phyloP scores from a whole-genome alignment of 2,888 invertebrate species.

The Volucella inflata region DNA sequence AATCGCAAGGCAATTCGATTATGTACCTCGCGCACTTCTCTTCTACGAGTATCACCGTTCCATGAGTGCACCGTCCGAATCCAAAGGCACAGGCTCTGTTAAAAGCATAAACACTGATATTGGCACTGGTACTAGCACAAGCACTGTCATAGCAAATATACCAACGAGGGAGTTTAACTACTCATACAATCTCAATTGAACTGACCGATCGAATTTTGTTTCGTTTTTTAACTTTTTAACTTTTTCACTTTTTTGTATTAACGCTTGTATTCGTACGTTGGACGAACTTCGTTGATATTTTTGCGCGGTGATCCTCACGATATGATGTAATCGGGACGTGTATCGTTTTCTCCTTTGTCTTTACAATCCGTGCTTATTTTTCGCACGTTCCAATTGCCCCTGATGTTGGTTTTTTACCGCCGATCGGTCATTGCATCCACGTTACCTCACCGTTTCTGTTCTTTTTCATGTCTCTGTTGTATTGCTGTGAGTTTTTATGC shows the following conservation, averaged over 20 bases:
- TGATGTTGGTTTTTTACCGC: conserved; percentile 40
- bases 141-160: neutral
- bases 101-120: too few species aligned
- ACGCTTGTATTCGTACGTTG: conserved; percentile 26
- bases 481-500: neutral
- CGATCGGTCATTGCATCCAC: conserved; percentile 68
- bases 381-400: conserved; percentile 56
- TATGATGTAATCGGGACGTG: conserved; percentile 74
- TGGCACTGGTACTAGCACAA: neutral
- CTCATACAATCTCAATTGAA: conserved; percentile 21
- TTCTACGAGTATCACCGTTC: neutral
- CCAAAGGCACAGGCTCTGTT: conserved; percentile 36
- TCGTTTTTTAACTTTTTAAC: conserved; percentile 39
- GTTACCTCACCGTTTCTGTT: conserved; percentile 63
- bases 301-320: conserved; percentile 53
- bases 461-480: conserved; percentile 10
- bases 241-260: too few species aligned
- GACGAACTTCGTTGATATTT: conserved; percentile 29
- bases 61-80: neutral
- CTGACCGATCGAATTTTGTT: conserved; percentile 54
- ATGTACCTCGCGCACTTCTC: conserved; percentile 24
- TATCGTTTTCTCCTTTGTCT: conserved; percentile 68
- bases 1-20: conserved; percentile 61
- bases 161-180: conserved; percentile 34
- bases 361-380: conserved; percentile 53